Base-by-base conservation (phyloP, 2,113 vertebrate species). In the Brachypodius melanocephalos region DNA sequence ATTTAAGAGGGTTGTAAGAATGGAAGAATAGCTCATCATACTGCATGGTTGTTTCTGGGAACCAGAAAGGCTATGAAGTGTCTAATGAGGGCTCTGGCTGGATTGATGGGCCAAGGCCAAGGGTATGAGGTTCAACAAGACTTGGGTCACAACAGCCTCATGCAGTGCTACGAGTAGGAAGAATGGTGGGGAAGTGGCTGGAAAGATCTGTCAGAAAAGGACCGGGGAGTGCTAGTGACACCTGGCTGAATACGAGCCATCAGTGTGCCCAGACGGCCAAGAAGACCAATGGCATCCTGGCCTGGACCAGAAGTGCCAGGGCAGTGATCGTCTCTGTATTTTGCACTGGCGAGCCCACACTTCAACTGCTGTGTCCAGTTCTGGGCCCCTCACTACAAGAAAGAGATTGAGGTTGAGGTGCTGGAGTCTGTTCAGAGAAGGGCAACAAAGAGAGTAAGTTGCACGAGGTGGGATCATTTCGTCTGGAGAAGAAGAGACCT, bases 31-130 rank as follows among this genome's bases (percentile, higher is more conserved):
- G 10, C 17, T 59, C 22, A 77, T 48, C 26, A 31, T 17, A 66
- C 21, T 66, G 13, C 2, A 2, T 14, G 57, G 66, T 52, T 36
- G 69, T 59, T 79, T 52, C 58, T 85, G 24, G 29, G 40, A 52
- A 65, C 18, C 45, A 58, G 66, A 58, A 57, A 61, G 15, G 21
- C n/a, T 48, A 82, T 0, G 0, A 54, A 34, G 8, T 34, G 69
- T 68, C 69, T 32, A 18, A 21, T 26, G 40, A 55, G 48, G 14
- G 40, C 5, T 61, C 62, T 55, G 40, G 54, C 20, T 54, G 62
- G 20, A 61, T 54, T 26, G 29, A 54, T 34, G 46, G 46, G 40
- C 11, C 20, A 24, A n/a, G 26, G 43, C 25, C 58, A 73, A 67
- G 3, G 0, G 2, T n/a, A 45, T 6, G 10, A 67, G 4, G 14